Conservation (phyloP, 2,888 invertebrate species). For the Nomada flava region DNA sequence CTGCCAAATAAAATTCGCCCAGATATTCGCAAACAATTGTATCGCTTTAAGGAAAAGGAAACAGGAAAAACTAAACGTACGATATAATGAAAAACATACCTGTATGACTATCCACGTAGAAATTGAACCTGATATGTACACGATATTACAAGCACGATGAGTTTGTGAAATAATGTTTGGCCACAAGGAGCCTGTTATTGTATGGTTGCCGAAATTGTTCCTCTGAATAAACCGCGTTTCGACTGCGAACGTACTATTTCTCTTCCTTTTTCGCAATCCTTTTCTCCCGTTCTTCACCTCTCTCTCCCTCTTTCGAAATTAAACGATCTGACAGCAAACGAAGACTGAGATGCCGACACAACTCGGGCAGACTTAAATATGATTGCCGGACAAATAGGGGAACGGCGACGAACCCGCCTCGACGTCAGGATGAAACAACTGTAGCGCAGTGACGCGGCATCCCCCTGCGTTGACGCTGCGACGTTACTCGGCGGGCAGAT, state of each 20-base stretch:
- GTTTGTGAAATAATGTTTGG: not conserved
- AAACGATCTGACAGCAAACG: too few relatives aligned
- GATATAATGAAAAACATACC: slow-evolving; percentile 1
- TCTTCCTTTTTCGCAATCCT: too few relatives aligned
- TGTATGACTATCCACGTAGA: slow-evolving; percentile 9
- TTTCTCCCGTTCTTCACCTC: too few relatives aligned
- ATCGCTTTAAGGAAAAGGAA: too few relatives aligned
- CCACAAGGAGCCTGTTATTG: too few relatives aligned
- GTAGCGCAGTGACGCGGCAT: too few relatives aligned
- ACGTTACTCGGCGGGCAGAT: not conserved
- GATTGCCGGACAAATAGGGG: slow-evolving; percentile 42
- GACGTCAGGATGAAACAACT: not conserved
- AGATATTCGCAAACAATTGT: too few relatives aligned
- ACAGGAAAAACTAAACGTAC: not conserved
- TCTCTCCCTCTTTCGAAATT: too few relatives aligned
- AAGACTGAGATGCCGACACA: slow-evolving; percentile 67
- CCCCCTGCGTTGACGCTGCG: not conserved
- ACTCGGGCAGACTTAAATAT: slow-evolving; percentile 71
- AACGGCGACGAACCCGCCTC: slow-evolving; percentile 16
- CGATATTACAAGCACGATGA: too few relatives aligned
- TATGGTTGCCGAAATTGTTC: too few relatives aligned
- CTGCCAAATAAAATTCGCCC: too few relatives aligned
- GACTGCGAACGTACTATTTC: not conserved
- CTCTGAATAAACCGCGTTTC: not conserved
- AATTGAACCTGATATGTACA: too few relatives aligned